These are phyloP conservation scores for Byasa hedistus DNA, from an alignment of 2,888 invertebrate genomes.

Conservation along the genomic window DNA sequence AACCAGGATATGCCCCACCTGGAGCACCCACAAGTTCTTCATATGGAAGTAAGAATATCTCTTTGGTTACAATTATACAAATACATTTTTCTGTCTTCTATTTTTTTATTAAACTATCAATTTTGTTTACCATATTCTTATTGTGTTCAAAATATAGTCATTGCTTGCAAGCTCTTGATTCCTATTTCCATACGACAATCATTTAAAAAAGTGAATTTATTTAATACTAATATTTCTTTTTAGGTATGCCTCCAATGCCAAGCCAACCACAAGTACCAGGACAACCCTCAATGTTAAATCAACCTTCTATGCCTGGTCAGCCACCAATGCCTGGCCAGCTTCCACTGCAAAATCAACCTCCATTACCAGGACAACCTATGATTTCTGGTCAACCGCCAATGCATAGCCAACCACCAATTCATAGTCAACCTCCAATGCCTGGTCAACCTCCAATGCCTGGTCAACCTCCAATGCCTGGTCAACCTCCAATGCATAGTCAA, in stretches of 20 bases:
- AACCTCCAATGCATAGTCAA: slow-evolving; percentile 39
- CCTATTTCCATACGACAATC: too few species aligned
- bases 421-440: slow-evolving; percentile 44
- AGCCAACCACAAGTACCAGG: slow-evolving; percentile 8
- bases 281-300: slow-evolving; percentile 31
- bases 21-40: slow-evolving; percentile 8
- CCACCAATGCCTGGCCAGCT: slow-evolving; percentile 41
- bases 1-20: slow-evolving; percentile 30
- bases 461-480: slow-evolving; percentile 37
- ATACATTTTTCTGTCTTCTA: too few species aligned
- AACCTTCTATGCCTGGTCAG: slow-evolving; percentile 39
- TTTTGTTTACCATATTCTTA: too few species aligned
- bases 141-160: too few species aligned
- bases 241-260: slow-evolving; percentile 4
- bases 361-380: slow-evolving; percentile 31
- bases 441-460: slow-evolving; percentile 42
- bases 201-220: too few species aligned
- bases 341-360: slow-evolving; percentile 7
- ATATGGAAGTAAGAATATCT: slow-evolving; percentile 37
- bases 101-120: too few species aligned
- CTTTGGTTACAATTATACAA: too few species aligned
- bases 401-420: slow-evolving; percentile 42
- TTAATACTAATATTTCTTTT: slow-evolving; percentile 12
- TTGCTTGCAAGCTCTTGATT: too few species aligned
- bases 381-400: slow-evolving; percentile 33